These are phyloP conservation scores for Neuroterus valhalla DNA, from an alignment of 1,140 invertebrate genomes.

Conservation along the genomic window DNA sequence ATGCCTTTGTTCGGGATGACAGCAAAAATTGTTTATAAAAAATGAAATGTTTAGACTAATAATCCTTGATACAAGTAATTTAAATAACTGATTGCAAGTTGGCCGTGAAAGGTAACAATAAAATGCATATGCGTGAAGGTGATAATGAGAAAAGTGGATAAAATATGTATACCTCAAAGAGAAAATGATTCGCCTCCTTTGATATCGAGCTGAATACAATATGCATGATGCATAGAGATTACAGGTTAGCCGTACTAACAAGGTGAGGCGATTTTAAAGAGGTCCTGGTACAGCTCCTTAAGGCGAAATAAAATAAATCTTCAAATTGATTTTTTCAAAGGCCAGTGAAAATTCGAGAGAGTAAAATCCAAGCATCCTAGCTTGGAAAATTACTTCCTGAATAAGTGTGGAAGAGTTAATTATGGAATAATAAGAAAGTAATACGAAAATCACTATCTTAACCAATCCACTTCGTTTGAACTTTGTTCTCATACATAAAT, in stretches of 20 bases:
- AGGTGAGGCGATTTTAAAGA: slow-evolving; percentile 43
- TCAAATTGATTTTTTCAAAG: slow-evolving; percentile 60
- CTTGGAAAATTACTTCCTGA: not conserved
- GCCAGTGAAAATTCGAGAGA: not conserved
- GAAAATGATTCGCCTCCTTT: slow-evolving; percentile 43
- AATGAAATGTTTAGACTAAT: no score
- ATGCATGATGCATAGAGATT: slow-evolving; percentile 41
- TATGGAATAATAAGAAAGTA: not conserved
- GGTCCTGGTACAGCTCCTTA: slow-evolving; percentile 6
- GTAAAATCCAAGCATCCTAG: not conserved
- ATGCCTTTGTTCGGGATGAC: no score
- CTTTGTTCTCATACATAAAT: not conserved
- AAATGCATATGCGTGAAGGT: slow-evolving; percentile 40
- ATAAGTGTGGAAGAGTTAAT: not conserved
- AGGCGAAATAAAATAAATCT: slow-evolving; percentile 39
- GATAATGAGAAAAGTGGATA: slow-evolving; percentile 56
- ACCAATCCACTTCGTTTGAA: not conserved
- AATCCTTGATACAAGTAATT: no score
- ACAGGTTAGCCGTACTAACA: slow-evolving; percentile 50
- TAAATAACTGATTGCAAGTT: no score
- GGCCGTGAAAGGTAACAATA: slow-evolving; percentile 14
- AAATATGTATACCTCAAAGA: slow-evolving; percentile 36
- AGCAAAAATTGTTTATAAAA: no score
- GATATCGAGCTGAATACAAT: slow-evolving; percentile 40
- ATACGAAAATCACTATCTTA: not conserved